phyloP scores from a whole-genome alignment of 2,888 invertebrate genomes.

The Acrocyrtus sp. region DNA sequence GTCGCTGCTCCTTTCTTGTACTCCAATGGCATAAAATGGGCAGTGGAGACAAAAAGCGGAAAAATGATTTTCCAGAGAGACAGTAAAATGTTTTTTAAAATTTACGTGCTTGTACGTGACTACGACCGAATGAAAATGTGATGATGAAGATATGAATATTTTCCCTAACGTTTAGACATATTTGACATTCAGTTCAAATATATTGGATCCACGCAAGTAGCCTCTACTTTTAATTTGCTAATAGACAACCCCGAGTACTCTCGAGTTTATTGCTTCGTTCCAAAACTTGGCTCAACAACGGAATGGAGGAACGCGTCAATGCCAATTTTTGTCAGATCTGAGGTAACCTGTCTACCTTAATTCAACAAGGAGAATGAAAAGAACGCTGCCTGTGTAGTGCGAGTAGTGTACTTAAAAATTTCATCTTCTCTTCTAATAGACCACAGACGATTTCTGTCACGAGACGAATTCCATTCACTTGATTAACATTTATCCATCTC shows the following conservation, averaged over 20 bases:
- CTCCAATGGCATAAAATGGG: slow-evolving; percentile 56
- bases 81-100: slow-evolving; percentile 27
- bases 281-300: slow-evolving; percentile 20
- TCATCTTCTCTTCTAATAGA: slow-evolving; percentile 1
- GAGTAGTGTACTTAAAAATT: too few relatives aligned
- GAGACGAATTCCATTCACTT: slow-evolving; percentile 43
- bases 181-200: slow-evolving; percentile 56
- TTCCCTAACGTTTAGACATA: slow-evolving; percentile 24
- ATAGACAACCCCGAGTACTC: slow-evolving; percentile 45
- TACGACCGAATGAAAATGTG: not conserved
- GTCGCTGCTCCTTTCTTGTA: slow-evolving; percentile 48
- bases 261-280: slow-evolving; percentile 52
- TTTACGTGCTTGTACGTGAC: too few relatives aligned
- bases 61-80: slow-evolving; percentile 50
- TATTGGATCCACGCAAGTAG: slow-evolving; percentile 45
- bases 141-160: not conserved
- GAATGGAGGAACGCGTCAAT: slow-evolving; percentile 55
- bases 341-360: too few relatives aligned
- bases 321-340: slow-evolving; percentile 49
- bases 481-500: slow-evolving; percentile 50
- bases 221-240: slow-evolving; percentile 47
- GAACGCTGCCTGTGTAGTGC: too few relatives aligned
- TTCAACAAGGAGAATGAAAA: too few relatives aligned
- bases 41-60: slow-evolving; percentile 48
- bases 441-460: slow-evolving; percentile 38